Evolutionary conservation across 2,888 invertebrate genomes (phyloP).

Genomic region (Apodemia duryi): DNA sequence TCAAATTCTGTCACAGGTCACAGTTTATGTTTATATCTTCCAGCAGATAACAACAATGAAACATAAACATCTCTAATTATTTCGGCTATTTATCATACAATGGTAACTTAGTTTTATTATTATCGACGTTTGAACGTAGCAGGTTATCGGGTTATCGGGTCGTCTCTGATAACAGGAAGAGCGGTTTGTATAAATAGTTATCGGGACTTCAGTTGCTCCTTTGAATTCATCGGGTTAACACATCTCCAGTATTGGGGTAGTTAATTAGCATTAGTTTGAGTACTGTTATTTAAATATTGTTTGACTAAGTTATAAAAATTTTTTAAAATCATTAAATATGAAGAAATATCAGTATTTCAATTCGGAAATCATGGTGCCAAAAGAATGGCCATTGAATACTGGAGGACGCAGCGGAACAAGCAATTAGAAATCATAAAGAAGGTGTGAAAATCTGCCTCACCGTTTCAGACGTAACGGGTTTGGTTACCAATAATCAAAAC

Average conservation of each 20-base stretch:
- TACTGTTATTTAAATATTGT: not conserved
- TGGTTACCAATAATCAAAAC: slow-evolving; percentile 7
- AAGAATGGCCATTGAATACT: not conserved
- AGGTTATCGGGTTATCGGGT: slow-evolving; percentile 4
- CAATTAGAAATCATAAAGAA: not conserved
- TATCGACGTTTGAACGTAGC: not conserved
- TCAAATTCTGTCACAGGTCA: too few relatives aligned
- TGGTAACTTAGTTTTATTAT: slow-evolving; percentile 5
- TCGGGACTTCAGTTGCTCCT: not conserved
- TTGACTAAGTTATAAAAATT: not conserved
- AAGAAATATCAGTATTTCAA: not conserved
- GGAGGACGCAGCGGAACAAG: not conserved
- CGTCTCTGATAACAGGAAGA: slow-evolving; percentile 7
- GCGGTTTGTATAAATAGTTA: slow-evolving; percentile 3
- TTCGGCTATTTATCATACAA: slow-evolving; percentile 8
- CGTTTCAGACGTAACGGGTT: slow-evolving; percentile 8
- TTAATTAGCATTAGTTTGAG: not conserved
- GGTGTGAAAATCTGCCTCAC: slow-evolving; percentile 12
- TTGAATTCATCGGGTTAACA: not conserved
- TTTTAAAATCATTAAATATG: not conserved
- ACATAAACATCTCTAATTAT: too few relatives aligned
- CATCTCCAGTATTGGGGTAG: slow-evolving; percentile 5
- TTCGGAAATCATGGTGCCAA: not conserved
- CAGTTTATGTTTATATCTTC: too few relatives aligned
- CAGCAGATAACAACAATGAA: too few relatives aligned